These are phyloP conservation scores for Eupithecia insigniata DNA, from an alignment of 2,888 invertebrate genomes.

Conservation along the genomic window DNA sequence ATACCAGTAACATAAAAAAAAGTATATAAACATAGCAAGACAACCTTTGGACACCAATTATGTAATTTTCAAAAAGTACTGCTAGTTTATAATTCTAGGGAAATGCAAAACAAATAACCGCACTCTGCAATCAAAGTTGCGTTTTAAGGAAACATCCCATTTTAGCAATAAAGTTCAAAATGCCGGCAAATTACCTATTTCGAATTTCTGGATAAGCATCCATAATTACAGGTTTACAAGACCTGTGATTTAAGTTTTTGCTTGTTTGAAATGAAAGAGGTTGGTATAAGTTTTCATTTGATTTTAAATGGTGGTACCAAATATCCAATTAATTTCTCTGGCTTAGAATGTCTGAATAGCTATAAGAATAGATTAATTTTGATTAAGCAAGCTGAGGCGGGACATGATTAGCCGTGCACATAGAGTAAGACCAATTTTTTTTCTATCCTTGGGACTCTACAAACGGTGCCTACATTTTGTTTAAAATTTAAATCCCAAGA, in stretches of 20 bases:
- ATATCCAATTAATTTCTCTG: too few relatives aligned
- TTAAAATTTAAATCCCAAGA: too few relatives aligned
- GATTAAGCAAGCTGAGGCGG: too few relatives aligned
- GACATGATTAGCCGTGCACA: too few relatives aligned
- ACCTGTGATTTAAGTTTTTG: constrained; percentile 50
- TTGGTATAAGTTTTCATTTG: neutral
- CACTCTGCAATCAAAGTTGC: constrained; percentile 46
- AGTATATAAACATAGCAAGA: neutral
- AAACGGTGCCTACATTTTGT: too few relatives aligned
- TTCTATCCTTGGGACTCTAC: too few relatives aligned
- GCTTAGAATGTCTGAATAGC: too few relatives aligned
- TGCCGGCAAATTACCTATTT: constrained; percentile 55
- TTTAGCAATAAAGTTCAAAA: constrained; percentile 52
- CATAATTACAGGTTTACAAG: constrained; percentile 55
- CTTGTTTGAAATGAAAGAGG: constrained; percentile 8
- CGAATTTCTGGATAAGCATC: constrained; percentile 53
- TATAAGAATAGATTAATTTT: too few relatives aligned
- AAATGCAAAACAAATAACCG: constrained; percentile 28
- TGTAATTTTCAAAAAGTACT: constrained; percentile 13
- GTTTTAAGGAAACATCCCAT: constrained; percentile 54
- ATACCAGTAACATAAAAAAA: neutral
- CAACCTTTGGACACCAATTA: neutral
- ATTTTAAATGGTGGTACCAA: neutral
- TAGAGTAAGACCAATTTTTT: too few relatives aligned
- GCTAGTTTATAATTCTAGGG: neutral